These are phyloP conservation scores for Heterodera carotae DNA, from an alignment of 1,140 invertebrate genomes.

Conservation along the genomic window DNA sequence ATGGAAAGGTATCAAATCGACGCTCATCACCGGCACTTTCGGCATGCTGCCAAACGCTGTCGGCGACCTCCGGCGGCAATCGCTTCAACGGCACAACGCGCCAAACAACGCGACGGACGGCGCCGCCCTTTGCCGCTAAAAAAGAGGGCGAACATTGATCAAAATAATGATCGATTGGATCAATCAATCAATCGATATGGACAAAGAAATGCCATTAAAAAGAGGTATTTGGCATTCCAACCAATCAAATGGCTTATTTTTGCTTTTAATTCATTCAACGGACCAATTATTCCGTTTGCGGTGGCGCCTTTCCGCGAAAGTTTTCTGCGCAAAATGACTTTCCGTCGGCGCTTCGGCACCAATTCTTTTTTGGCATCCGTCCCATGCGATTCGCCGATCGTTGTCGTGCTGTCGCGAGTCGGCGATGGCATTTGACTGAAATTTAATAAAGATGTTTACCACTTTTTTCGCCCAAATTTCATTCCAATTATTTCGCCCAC, in stretches of 20 bases:
- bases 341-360: conserved; percentile 15
- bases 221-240: neutral
- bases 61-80: neutral
- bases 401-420: neutral
- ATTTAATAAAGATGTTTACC: neutral
- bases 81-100: conserved; percentile 19
- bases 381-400: conserved; percentile 1
- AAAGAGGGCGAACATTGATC: neutral
- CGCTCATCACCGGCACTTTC: neutral
- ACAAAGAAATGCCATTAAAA: neutral
- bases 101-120: conserved; percentile 21
- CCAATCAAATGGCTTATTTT: neutral
- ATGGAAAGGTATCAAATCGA: neutral
- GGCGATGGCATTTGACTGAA: neutral
- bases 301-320: conserved; percentile 11
- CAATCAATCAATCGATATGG: neutral
- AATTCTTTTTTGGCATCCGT: neutral
- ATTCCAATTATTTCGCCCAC: too few species aligned
- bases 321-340: conserved; percentile 23
- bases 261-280: neutral
- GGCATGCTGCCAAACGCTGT: neutral
- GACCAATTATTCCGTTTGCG: neutral
- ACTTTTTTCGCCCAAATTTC: too few species aligned
- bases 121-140: conserved; percentile 4
- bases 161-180: too few species aligned